Conservation (phyloP, 2,888 invertebrate species). For the Drosophila emarginata region DNA sequence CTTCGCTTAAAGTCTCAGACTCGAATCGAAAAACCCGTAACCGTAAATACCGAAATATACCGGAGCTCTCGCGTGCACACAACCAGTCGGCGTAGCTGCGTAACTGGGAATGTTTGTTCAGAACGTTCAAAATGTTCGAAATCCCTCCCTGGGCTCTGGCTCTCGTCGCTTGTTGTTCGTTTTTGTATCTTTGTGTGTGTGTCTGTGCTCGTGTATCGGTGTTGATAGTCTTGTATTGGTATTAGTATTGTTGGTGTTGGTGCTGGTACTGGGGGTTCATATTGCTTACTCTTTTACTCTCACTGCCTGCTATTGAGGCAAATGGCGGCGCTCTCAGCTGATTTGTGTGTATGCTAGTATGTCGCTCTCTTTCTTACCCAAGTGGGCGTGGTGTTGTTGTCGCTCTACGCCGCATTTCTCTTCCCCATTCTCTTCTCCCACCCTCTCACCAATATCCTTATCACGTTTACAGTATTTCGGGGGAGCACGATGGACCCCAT, state of each 20-base stretch:
- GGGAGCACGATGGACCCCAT: slow-evolving; percentile 45
- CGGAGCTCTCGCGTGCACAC: slow-evolving; percentile 50
- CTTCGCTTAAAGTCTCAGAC: slow-evolving; percentile 12
- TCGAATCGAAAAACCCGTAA: slow-evolving; percentile 33
- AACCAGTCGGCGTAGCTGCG: slow-evolving; percentile 67
- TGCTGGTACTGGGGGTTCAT: slow-evolving; percentile 7
- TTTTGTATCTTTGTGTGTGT: slow-evolving; percentile 16
- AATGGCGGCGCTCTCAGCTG: slow-evolving; percentile 75
- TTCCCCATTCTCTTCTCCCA: slow-evolving; percentile 15
- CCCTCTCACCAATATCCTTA: neutral
- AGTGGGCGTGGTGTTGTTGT: slow-evolving; percentile 65
- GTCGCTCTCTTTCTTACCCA: slow-evolving; percentile 52
- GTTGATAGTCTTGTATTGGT: neutral
- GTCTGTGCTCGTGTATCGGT: slow-evolving; percentile 1
- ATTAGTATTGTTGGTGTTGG: slow-evolving; percentile 9
- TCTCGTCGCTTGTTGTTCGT: neutral
- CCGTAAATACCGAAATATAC: slow-evolving; percentile 25
- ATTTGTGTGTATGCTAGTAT: slow-evolving; percentile 55
- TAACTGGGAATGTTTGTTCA: slow-evolving; percentile 62
- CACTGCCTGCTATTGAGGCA: slow-evolving; percentile 42
- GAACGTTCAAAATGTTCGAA: slow-evolving; percentile 27
- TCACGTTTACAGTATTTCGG: neutral
- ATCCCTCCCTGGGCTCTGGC: slow-evolving; percentile 21
- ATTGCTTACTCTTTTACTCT: slow-evolving; percentile 33
- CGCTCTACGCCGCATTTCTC: slow-evolving; percentile 11